Conservation (phyloP, 2,888 invertebrate species). For the Allolobophora icterica region DNA sequence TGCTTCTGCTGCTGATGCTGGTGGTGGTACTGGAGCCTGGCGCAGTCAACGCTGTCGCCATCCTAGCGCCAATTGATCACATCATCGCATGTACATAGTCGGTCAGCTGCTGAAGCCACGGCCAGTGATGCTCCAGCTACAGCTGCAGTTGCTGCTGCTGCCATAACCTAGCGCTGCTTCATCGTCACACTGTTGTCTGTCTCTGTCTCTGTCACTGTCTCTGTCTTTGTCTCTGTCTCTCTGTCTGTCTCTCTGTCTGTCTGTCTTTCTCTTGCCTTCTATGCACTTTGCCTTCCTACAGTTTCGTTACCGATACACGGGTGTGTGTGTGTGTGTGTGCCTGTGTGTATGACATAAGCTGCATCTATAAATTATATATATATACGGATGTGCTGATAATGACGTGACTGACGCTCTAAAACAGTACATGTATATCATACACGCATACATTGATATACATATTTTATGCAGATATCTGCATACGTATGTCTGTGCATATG, state of each 20-base stretch:
- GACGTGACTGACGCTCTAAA: not conserved
- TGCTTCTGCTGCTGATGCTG: not conserved
- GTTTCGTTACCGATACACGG: not conserved
- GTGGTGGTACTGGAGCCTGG: not conserved
- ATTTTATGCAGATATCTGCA: not conserved
- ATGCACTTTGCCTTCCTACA: not conserved
- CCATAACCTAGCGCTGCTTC: not conserved
- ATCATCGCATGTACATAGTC: slow-evolving; percentile 2
- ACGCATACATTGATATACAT: not conserved
- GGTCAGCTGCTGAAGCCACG: not conserved
- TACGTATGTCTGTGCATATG: not conserved
- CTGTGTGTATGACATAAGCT: not conserved
- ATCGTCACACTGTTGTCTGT: not conserved
- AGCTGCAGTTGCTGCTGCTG: not conserved
- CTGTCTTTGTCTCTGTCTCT: not conserved
- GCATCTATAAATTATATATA: not conserved
- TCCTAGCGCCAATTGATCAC: not conserved
- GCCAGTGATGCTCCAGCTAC: not conserved
- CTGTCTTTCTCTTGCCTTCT: not conserved
- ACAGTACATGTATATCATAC: not conserved
- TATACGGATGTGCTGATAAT: no score
- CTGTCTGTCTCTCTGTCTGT: not conserved
- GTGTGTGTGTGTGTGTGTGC: not conserved
- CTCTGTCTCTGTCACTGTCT: not conserved
- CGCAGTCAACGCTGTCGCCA: slow-evolving; percentile 1